Conservation (phyloP, 2,113 vertebrate genomes). For the Noctilio leporinus region DNA sequence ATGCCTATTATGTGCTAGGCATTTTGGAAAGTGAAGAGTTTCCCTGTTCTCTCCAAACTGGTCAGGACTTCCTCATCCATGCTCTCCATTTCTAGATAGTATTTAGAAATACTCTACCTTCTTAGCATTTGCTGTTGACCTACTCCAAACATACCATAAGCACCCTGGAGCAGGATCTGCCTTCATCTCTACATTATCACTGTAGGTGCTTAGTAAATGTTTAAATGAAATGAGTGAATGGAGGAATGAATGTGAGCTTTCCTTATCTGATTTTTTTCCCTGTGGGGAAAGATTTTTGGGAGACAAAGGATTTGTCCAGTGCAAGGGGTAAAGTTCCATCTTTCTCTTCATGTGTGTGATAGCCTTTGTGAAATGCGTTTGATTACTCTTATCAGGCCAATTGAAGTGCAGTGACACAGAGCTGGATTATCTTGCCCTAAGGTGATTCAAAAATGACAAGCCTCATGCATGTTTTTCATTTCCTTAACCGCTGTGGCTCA, state of each 20-base stretch:
- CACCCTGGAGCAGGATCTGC: background rate
- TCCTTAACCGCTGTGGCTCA: conserved; percentile 36
- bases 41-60: background rate
- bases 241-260: background rate
- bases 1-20: background rate
- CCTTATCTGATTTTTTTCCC: conserved; percentile 27
- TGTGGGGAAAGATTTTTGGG: conserved; percentile 5
- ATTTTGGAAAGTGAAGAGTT: background rate
- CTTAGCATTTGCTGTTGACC: background rate
- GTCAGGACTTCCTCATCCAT: background rate
- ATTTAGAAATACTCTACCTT: background rate
- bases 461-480: conserved; percentile 37
- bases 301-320: background rate
- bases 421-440: conserved; percentile 61
- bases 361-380: background rate
- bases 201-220: background rate
- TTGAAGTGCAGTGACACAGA: conserved; percentile 61
- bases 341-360: background rate
- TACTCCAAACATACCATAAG: background rate
- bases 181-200: background rate
- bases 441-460: conserved; percentile 71
- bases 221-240: background rate
- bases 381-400: conserved; percentile 66
- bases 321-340: background rate
- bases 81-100: background rate